Evolutionary conservation across 2,113 vertebrate species (phyloP), one percentile per base, ranked within the genome.

Genomic region (Phyllostomus discolor): DNA sequence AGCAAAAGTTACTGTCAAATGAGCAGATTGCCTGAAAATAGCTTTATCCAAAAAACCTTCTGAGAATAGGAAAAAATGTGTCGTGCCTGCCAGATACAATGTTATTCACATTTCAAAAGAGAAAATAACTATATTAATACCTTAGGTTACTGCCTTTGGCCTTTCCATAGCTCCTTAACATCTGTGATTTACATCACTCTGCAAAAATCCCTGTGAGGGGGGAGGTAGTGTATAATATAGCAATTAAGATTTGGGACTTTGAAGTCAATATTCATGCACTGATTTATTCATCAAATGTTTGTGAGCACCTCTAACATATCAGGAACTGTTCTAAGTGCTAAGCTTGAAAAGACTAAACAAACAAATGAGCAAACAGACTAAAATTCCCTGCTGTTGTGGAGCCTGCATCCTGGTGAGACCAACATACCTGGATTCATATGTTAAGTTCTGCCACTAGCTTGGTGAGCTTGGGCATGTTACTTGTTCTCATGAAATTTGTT

Each of bases 21-120:
- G 97, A 97, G 82, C 88, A 89, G 97, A 89, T 98, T 95, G 97
- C 97, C 95, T 97, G 87, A 92, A 97, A 97, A 94, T 97, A 97
- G 97, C 96, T 97, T 98, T 97, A 90, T 98, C 80, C 43, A 59
- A 67, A 93, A 97, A 96, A 95, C 94, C 80, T 96, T 97, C 57
- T 43, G 72, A 94, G 86, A 95, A 84, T 95, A 79, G 97, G 94
- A 97, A 97, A 97, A 90, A 93, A 95, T 92, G 96, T 62, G 76
- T 86, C n/a, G 4, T 95, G 17, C 43, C 95, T 94, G 97, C 97
- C 95, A 96, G 95, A 92, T 94, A 81, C 31, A 93, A 91, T 88
- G 90, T 96, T 87, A 78, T 83, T 93, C 89, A 93, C 38, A 91
- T 97, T 96, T 96, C 91, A 87, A 46, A 88, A 93, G 94, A 76